Conservation (phyloP, 1,140 invertebrate genomes). For the Hypothenemus hampei region DNA sequence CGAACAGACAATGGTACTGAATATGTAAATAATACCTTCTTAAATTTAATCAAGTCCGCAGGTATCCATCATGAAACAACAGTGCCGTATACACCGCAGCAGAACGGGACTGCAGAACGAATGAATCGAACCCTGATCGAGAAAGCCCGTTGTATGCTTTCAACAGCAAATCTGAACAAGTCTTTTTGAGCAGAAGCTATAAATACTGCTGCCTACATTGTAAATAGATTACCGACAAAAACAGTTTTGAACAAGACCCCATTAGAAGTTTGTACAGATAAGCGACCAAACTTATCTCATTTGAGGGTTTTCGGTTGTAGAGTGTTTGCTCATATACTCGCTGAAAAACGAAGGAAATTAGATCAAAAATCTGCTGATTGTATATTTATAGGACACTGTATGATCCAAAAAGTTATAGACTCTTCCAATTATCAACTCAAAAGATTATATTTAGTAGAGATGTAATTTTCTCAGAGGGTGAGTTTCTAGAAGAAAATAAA, state of each 20-base stretch:
- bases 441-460: conserved; percentile 22
- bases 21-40: background rate
- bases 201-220: conserved; percentile 35
- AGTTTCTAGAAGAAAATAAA: conserved; percentile 28
- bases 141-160: conserved; percentile 30
- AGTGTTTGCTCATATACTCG: conserved; percentile 27
- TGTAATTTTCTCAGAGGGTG: conserved; percentile 22
- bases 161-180: conserved; percentile 23
- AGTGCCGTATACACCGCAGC: conserved; percentile 38
- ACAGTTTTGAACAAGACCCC: background rate
- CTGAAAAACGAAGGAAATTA: conserved; percentile 9
- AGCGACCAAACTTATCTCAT: conserved; percentile 2
- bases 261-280: conserved; percentile 23
- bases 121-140: conserved; percentile 42
- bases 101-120: conserved; percentile 45
- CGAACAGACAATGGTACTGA: conserved; percentile 1
- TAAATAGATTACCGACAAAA: conserved; percentile 10
- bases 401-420: conserved; percentile 5
- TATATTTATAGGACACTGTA: background rate
- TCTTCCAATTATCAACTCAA: conserved; percentile 7
- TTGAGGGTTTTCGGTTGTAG: conserved; percentile 36
- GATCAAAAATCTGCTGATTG: conserved; percentile 4
- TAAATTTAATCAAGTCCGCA: background rate
- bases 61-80: conserved; percentile 3
- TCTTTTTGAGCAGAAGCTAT: conserved; percentile 45